Evolutionary conservation across 2,797 vertebrate genomes (phyloP).

Genomic region (Pangasius macronema): DNA sequence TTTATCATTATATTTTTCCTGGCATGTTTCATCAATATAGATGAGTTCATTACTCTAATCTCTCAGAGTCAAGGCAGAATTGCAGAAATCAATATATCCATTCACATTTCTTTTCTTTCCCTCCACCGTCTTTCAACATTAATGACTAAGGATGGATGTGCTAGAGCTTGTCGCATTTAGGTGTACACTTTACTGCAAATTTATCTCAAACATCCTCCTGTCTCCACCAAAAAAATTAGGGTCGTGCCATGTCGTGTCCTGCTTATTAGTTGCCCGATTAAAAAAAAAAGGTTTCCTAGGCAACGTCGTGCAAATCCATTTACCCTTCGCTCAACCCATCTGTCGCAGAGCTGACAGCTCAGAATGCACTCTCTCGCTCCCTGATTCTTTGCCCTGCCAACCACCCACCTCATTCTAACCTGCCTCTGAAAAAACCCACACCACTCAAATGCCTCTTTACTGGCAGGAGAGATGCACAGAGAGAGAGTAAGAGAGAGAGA

Average conservation of each 20-base stretch:
- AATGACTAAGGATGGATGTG: constrained; percentile 26
- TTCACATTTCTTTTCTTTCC: constrained; percentile 15
- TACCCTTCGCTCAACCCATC: constrained; percentile 55
- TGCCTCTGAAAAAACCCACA: constrained; percentile 9
- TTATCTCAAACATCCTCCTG: constrained; percentile 34
- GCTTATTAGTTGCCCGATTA: constrained; percentile 36
- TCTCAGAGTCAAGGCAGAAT: constrained; percentile 2
- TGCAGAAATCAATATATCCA: constrained; percentile 37
- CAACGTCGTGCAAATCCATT: constrained; percentile 51
- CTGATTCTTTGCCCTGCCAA: constrained; percentile 29
- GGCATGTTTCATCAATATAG: constrained; percentile 20
- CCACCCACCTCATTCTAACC: constrained; percentile 44
- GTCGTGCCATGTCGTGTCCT: background rate
- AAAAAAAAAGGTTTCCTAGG: constrained; percentile 50
- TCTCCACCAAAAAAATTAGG: constrained; percentile 9
- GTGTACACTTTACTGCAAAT: constrained; percentile 32
- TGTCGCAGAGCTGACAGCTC: constrained; percentile 48
- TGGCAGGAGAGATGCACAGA: background rate
- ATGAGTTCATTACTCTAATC: constrained; percentile 32
- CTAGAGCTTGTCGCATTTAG: constrained; percentile 6
- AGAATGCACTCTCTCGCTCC: constrained; percentile 20
- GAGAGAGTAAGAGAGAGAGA: too few relatives aligned
- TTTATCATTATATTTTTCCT: background rate
- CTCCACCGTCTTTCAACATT: constrained; percentile 14
- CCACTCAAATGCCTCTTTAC: constrained; percentile 17